A percentile compares a stretch with the other conserved stretches of the same genome.
These are phyloP conservation scores for Nanger granti DNA, from an alignment of 2,113 vertebrate genomes.

Conservation along the genomic window DNA sequence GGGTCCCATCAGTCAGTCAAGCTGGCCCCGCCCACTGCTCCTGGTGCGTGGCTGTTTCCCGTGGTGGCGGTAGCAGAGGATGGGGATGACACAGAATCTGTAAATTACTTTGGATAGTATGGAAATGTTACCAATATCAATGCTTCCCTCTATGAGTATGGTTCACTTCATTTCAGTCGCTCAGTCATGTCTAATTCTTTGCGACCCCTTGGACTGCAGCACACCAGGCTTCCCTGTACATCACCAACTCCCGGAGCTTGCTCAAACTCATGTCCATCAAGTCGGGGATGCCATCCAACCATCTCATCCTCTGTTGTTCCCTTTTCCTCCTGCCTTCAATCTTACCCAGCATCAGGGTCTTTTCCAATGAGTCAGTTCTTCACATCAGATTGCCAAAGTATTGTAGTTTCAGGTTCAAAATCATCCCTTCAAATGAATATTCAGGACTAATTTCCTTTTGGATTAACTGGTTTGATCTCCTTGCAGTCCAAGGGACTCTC, in stretches of 20 bases:
- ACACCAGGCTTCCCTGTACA: background rate
- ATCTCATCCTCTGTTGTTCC: background rate
- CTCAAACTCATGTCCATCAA: rapidly evolving
- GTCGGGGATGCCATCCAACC: background rate
- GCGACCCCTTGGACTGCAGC: rapidly evolving
- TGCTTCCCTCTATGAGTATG: background rate
- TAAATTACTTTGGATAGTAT: background rate
- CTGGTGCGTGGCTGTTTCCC: no score
- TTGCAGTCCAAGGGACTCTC: background rate
- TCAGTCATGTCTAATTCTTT: background rate
- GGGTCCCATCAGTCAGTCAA: no score
- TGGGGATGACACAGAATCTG: background rate
- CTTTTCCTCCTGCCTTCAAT: background rate
- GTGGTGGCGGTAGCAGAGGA: background rate
- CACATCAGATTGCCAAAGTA: background rate
- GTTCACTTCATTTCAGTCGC: background rate
- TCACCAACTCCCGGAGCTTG: background rate
- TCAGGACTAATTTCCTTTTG: background rate
- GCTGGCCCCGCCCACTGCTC: no score
- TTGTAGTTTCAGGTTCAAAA: background rate
- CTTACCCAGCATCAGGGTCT: background rate
- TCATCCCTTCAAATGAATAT: background rate
- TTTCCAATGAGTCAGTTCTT: background rate
- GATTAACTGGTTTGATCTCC: background rate
- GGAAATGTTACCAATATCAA: background rate